Evolutionary conservation across 2,888 invertebrate genomes (phyloP).

Genomic region (Lissonota sp.): DNA sequence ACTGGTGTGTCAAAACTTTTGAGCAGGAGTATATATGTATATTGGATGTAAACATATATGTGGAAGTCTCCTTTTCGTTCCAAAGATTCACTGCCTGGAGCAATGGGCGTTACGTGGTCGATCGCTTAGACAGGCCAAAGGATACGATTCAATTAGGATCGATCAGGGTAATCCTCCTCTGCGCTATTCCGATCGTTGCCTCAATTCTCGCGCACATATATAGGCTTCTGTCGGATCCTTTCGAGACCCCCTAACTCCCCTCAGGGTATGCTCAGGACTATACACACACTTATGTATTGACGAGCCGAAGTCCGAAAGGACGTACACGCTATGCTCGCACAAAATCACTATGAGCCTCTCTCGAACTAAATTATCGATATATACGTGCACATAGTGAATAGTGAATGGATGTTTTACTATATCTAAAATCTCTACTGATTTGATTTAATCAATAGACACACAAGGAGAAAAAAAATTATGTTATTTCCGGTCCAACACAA

Average conservation of each 20-base stretch:
- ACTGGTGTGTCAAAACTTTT: too few species aligned
- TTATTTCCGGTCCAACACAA: too few species aligned
- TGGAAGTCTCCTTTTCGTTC: slow-evolving; percentile 24
- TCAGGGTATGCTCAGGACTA: slow-evolving; percentile 29
- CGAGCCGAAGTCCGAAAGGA: too few species aligned
- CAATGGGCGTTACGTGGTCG: slow-evolving; percentile 72
- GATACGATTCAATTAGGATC: slow-evolving; percentile 82
- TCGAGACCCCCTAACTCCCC: slow-evolving; percentile 32
- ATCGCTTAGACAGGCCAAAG: slow-evolving; percentile 81
- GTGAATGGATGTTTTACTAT: slow-evolving; percentile 11
- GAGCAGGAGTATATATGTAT: too few species aligned
- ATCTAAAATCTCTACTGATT: slow-evolving; percentile 3
- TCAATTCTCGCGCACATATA: slow-evolving; percentile 29
- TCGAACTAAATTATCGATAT: not conserved
- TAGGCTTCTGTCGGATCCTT: slow-evolving; percentile 43
- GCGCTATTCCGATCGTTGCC: slow-evolving; percentile 74
- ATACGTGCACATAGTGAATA: slow-evolving; percentile 7
- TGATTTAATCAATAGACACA: slow-evolving; percentile 3
- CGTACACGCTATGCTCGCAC: too few species aligned
- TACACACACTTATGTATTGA: not conserved
- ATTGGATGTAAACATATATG: not conserved
- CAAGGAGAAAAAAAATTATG: too few species aligned
- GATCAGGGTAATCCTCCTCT: slow-evolving; percentile 78
- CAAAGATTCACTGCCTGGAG: slow-evolving; percentile 55
- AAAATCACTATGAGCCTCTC: too few species aligned